These are phyloP conservation scores for Drosophila ercepeae DNA, from an alignment of 1,140 invertebrate species.

Conservation along the genomic window DNA sequence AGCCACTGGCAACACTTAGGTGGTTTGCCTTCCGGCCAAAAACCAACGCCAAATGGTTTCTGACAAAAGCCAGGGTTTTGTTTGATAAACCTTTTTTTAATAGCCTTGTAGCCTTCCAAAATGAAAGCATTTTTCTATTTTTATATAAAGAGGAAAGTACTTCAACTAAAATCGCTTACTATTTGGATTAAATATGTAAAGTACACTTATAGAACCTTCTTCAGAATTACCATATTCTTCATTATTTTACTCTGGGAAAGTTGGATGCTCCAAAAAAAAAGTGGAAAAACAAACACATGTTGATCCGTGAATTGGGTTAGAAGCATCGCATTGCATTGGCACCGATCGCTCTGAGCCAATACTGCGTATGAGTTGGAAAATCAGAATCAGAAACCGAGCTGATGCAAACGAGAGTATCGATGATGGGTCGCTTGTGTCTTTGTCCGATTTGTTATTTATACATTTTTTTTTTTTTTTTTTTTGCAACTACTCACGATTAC, in stretches of 20 bases:
- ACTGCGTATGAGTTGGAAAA: conserved; percentile 23
- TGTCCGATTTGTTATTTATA: not conserved
- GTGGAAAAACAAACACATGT: conserved; percentile 11
- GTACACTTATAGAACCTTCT: not conserved
- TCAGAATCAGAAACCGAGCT: conserved; percentile 32
- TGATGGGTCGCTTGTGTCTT: conserved; percentile 42
- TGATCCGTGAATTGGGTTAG: conserved; percentile 65
- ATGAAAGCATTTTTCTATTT: no score
- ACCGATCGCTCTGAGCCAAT: conserved; percentile 56
- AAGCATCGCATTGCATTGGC: conserved; percentile 66
- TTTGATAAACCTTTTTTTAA: conserved; percentile 36
- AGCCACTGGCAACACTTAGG: conserved; percentile 1
- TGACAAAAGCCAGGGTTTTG: conserved; percentile 46
- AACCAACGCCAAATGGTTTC: conserved; percentile 43
- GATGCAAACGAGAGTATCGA: conserved; percentile 60
- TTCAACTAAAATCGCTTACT: no score
- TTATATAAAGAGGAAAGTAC: not conserved
- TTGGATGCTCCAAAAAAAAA: conserved; percentile 28
- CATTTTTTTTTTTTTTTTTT: not conserved
- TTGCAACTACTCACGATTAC: conserved; percentile 38
- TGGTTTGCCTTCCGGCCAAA: conserved; percentile 34
- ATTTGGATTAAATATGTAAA: not conserved
- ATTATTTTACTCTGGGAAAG: not conserved
- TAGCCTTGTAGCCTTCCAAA: not conserved
- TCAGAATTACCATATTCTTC: not conserved